A percentile compares a stretch with the other conserved stretches of the same genome.
Evolutionary conservation across 1,140 invertebrate genomes (phyloP).

Genomic region (Halotydeus destructor): DNA sequence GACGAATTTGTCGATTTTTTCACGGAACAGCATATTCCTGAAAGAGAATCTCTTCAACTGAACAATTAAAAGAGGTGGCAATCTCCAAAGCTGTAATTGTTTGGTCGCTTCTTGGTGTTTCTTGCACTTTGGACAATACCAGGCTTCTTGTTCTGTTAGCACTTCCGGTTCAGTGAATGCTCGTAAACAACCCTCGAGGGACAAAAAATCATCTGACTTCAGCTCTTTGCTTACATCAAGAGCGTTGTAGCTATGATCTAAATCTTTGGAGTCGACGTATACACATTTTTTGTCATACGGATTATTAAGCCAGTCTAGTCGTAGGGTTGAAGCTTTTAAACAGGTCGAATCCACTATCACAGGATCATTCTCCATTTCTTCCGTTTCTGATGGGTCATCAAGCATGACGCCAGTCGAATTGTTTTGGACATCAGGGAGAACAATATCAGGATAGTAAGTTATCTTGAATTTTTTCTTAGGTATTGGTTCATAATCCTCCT

Average conservation of each 20-base stretch:
- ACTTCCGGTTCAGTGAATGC: conserved; percentile 34
- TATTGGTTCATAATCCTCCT: background rate
- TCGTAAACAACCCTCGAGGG: conserved; percentile 29
- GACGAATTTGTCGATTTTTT: conserved; percentile 33
- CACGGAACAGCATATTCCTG: conserved; percentile 23
- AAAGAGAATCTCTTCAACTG: conserved; percentile 31
- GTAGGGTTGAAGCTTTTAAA: too few species aligned
- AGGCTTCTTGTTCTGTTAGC: conserved; percentile 30
- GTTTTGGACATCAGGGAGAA: too few species aligned
- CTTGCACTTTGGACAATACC: conserved; percentile 28
- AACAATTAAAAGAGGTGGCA: conserved; percentile 28
- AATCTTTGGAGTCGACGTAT: conserved; percentile 23
- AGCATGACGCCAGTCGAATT: too few species aligned
- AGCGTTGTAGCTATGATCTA: background rate
- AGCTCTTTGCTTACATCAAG: too few species aligned
- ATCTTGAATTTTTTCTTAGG: too few species aligned
- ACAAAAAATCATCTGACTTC: too few species aligned
- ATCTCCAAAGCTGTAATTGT: conserved; percentile 26
- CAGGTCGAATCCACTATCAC: conserved; percentile 26
- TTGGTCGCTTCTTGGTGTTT: conserved; percentile 28
- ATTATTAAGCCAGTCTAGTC: too few species aligned
- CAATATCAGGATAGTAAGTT: too few species aligned
- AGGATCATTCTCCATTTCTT: conserved; percentile 22
- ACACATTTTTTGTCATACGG: too few species aligned
- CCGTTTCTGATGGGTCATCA: too few species aligned